Conservation (phyloP, 2,888 invertebrate species). For the Ectropis crepuscularia region DNA sequence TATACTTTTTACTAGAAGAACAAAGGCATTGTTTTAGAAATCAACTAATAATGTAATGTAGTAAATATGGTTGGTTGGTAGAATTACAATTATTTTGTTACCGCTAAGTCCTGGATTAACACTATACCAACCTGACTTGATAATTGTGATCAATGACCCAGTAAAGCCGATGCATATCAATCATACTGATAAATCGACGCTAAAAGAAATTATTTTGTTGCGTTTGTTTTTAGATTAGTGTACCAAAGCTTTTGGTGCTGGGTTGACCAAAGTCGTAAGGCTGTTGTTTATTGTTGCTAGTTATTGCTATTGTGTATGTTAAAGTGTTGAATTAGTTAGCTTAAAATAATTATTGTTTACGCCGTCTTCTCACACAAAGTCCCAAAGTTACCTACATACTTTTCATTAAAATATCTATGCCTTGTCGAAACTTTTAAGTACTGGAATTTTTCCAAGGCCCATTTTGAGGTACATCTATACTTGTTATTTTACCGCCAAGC, state of each 20-base stretch:
- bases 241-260: conserved; percentile 44
- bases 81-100: too few relatives aligned
- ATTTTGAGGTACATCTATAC: background rate
- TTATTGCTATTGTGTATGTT: conserved; percentile 20
- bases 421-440: too few relatives aligned
- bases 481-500: too few relatives aligned
- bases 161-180: conserved; percentile 1
- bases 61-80: too few relatives aligned
- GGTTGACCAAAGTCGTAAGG: conserved; percentile 40
- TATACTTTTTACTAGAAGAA: too few relatives aligned
- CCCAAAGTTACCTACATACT: background rate
- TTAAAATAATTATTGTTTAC: background rate
- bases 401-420: too few relatives aligned
- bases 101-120: too few relatives aligned
- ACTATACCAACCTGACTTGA: too few relatives aligned
- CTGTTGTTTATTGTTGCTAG: conserved; percentile 30
- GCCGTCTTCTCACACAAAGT: conserved; percentile 4
- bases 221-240: conserved; percentile 27
- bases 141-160: too few relatives aligned
- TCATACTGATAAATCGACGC: background rate
- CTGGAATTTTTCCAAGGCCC: background rate
- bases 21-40: too few relatives aligned
- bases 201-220: background rate
- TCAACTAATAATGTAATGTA: too few relatives aligned
- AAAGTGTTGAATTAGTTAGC: too few relatives aligned